phyloP scores from a whole-genome alignment of 1,140 invertebrate genomes.

The Pantala flavescens region DNA sequence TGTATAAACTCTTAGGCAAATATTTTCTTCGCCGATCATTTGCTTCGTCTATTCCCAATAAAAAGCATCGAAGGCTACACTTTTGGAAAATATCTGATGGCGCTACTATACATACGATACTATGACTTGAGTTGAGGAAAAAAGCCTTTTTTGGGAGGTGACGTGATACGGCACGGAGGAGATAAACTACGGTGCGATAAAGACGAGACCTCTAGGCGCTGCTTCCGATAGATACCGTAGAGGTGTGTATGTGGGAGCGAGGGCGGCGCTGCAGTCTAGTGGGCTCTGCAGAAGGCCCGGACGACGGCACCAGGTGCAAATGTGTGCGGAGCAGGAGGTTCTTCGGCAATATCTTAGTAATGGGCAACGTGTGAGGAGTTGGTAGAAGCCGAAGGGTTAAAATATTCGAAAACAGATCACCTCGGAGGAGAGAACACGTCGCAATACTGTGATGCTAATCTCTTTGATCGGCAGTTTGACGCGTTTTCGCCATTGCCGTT shows the following conservation, averaged over 20 bases:
- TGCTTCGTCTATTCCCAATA: no score
- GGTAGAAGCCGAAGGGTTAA: neutral
- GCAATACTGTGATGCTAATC: neutral
- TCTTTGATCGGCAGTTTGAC: neutral
- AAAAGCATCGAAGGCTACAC: no score
- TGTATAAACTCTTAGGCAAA: no score
- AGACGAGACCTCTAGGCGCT: neutral
- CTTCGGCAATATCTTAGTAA: neutral
- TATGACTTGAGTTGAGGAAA: no score
- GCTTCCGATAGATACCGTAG: neutral
- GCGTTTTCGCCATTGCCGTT: neutral
- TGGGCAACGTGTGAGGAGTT: neutral
- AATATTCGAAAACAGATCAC: conserved; percentile 1
- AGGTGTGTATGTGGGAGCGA: neutral
- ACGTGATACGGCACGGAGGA: neutral
- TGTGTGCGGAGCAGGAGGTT: neutral
- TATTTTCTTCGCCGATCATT: no score
- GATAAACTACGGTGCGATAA: neutral
- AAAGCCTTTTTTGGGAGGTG: neutral
- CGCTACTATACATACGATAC: no score
- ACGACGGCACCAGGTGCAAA: neutral
- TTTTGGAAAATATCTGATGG: no score
- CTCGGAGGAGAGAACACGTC: neutral
- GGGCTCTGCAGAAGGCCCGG: neutral
- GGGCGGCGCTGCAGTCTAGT: neutral